Conservation (phyloP, 2,888 invertebrate genomes). For the Seira musarum region DNA sequence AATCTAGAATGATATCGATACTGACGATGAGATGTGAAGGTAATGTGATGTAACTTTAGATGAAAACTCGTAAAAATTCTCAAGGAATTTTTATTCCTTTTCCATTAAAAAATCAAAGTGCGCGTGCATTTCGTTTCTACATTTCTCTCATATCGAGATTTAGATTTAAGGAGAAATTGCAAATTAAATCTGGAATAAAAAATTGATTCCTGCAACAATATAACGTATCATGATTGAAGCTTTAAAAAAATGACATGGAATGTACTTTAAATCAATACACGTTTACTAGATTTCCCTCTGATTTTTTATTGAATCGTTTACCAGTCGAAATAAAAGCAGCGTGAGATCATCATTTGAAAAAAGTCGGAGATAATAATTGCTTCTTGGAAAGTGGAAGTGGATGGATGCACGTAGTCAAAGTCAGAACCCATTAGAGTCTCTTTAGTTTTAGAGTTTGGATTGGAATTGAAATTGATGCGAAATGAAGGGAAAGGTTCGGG, state of each 20-base stretch:
- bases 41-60: constrained; percentile 13
- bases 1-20: neutral
- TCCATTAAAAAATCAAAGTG: neutral
- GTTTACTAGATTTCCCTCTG: neutral
- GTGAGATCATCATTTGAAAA: neutral
- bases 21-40: neutral
- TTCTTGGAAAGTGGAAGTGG: constrained; percentile 46
- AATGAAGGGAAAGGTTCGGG: constrained; percentile 18
- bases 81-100: constrained; percentile 4
- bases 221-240: neutral
- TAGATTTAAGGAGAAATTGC: neutral
- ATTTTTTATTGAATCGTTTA: constrained; percentile 10
- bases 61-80: constrained; percentile 12
- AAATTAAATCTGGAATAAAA: neutral
- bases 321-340: constrained; percentile 11
- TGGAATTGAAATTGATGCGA: constrained; percentile 55
- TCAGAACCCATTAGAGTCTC: constrained; percentile 32
- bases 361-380: constrained; percentile 27
- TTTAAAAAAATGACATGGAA: neutral
- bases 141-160: neutral
- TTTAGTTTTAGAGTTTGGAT: no score
- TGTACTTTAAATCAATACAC: constrained; percentile 6
- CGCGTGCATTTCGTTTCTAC: neutral
- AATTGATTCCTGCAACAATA: neutral
- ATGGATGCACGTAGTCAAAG: constrained; percentile 23